Percentiles rank a stretch among this genome's conserved stretches.
Conservation (phyloP, 2,888 invertebrate genomes). For the Tipula confusa region DNA sequence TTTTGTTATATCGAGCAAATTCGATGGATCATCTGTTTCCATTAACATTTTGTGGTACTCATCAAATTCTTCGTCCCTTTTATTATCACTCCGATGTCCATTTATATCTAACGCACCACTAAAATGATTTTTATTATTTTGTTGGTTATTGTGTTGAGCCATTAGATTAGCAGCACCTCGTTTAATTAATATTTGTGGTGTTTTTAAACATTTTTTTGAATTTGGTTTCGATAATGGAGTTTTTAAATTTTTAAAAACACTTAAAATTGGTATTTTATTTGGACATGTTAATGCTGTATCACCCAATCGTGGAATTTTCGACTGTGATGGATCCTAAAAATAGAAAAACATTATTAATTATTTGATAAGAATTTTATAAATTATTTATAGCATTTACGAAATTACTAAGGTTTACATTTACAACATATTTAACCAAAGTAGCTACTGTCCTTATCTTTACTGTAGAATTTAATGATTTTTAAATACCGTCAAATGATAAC, state of each 20-base stretch:
- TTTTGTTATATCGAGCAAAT: constrained; percentile 34
- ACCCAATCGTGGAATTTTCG: constrained; percentile 46
- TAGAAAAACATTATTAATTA: constrained; percentile 33
- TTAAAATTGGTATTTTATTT: constrained; percentile 44
- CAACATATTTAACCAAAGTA: too few relatives aligned
- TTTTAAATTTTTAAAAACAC: constrained; percentile 38
- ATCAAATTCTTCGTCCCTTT: neutral
- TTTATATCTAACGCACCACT: neutral
- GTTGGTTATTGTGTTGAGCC: neutral
- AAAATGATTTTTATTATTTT: constrained; percentile 20
- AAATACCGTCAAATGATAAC: neutral
- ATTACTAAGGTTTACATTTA: too few relatives aligned
- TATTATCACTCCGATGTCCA: neutral
- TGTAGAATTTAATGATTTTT: neutral
- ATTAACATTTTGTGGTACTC: constrained; percentile 35
- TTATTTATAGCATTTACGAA: too few relatives aligned
- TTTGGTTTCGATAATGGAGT: constrained; percentile 29
- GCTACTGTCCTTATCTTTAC: neutral
- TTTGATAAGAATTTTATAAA: neutral
- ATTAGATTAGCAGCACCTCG: neutral
- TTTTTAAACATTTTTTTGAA: constrained; percentile 35
- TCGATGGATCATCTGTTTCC: constrained; percentile 40
- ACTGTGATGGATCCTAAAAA: constrained; percentile 45
- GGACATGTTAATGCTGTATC: constrained; percentile 40
- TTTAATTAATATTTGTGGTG: neutral